Conservation (phyloP, 2,113 vertebrate genomes). For the Urocynchramus pylzowi region DNA sequence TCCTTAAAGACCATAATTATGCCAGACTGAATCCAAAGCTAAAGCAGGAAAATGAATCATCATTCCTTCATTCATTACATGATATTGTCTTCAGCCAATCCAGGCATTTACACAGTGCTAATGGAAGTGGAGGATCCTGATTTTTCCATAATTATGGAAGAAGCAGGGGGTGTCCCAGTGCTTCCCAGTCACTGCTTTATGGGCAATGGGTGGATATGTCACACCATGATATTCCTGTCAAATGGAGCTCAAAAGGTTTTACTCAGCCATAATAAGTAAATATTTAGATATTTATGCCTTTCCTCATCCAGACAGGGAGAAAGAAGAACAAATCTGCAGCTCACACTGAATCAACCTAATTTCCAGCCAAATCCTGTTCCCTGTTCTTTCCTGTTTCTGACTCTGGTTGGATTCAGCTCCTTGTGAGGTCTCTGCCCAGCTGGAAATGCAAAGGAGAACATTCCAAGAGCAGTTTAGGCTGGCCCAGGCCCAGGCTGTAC, state of each 20-base stretch:
- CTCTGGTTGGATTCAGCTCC: neutral
- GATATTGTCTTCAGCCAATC: conserved; percentile 29
- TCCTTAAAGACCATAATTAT: conserved; percentile 48
- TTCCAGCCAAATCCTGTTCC: neutral
- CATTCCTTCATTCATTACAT: conserved; percentile 6
- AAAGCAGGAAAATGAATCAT: conserved; percentile 36
- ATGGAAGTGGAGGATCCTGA: neutral
- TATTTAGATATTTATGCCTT: neutral
- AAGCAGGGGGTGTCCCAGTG: neutral
- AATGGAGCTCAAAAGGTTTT: neutral
- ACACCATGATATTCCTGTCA: neutral
- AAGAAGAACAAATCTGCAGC: neutral
- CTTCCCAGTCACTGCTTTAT: neutral
- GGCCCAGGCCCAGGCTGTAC: neutral
- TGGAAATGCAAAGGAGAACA: neutral
- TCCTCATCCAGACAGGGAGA: neutral
- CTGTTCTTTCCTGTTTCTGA: neutral
- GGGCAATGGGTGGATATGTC: fast-evolving
- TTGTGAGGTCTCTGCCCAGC: neutral
- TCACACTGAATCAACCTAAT: neutral
- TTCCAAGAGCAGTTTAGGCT: neutral
- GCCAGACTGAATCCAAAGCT: conserved; percentile 11
- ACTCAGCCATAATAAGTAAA: neutral
- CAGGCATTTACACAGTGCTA: neutral
- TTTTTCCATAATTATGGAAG: neutral